Evolutionary conservation across 2,888 invertebrate species (phyloP).

Genomic region (Oxycera nigricornis): DNA sequence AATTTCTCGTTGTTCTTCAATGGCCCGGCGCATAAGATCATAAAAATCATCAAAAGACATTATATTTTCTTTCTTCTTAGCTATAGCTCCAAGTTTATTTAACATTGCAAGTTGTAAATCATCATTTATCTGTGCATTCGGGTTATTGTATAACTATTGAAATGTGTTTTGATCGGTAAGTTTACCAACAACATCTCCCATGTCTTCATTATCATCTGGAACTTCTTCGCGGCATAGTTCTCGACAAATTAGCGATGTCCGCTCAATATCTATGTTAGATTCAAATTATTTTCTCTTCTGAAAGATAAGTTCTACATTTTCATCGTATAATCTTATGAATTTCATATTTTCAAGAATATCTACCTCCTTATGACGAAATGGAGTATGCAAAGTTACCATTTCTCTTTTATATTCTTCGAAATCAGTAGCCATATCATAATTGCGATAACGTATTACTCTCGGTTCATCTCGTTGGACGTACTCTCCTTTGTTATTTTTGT

Average conservation of each 20-base stretch:
- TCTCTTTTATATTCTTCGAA: slow-evolving; percentile 53
- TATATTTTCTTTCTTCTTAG: slow-evolving; percentile 50
- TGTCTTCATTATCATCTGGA: slow-evolving; percentile 45
- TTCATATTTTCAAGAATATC: slow-evolving; percentile 47
- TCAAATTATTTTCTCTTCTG: slow-evolving; percentile 47
- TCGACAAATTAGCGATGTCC: slow-evolving; percentile 51
- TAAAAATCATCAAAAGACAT: slow-evolving; percentile 48
- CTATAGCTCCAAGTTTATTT: slow-evolving; percentile 50
- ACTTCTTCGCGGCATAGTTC: slow-evolving; percentile 47
- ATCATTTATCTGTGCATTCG: slow-evolving; percentile 47
- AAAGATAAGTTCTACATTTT: slow-evolving; percentile 46
- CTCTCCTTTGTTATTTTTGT: slow-evolving; percentile 41
- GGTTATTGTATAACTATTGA: slow-evolving; percentile 47
- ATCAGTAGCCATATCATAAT: slow-evolving; percentile 53
- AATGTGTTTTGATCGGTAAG: slow-evolving; percentile 48
- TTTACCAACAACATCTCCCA: slow-evolving; percentile 43
- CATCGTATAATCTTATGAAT: slow-evolving; percentile 45
- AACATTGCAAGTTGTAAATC: slow-evolving; percentile 50
- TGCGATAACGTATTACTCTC: slow-evolving; percentile 52
- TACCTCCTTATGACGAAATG: slow-evolving; percentile 49
- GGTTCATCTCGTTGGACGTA: slow-evolving; percentile 47
- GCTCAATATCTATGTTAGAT: too few species aligned
- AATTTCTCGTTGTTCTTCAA: slow-evolving; percentile 48
- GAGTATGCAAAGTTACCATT: slow-evolving; percentile 53
- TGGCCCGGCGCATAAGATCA: slow-evolving; percentile 48